Base-by-base conservation (phyloP, 2,113 vertebrate species). In the Asarcornis scutulata region DNA sequence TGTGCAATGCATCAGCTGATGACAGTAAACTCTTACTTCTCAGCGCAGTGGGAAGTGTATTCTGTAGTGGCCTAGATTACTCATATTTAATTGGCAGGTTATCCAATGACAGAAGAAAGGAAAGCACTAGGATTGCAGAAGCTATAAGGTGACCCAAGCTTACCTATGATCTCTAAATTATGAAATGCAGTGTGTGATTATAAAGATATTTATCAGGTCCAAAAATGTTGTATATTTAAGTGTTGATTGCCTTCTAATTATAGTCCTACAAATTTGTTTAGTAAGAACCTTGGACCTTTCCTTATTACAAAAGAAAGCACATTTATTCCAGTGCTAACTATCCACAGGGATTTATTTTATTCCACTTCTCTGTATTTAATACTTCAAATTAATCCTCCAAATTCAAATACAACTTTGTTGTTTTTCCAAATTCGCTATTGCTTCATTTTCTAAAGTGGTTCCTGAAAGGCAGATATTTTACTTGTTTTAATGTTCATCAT, bases 31-130 rank as follows among this genome's bases (percentile, higher is more conserved):
- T 99, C 44, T 97, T 99, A 82, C 98, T 99, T 59, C 98, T 99
- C 95, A 99, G 99, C 44, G 99, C 99, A 0, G 99, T 99, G 87
- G 99, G 99, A 81, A 99, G 98, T 5, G 98, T 99, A 69, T 99
- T 99, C 98, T 99, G 99, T 97, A 99, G 99, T 5, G 99, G 99
- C 83, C 98, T 99, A 96, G 99, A 99, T 97, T 99, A 99, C 69
- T 99, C 99, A 77, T 99, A 99, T 98, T 98, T 99, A 77, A 99
- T 99, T 11, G 99, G 99, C 85, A 99, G 99, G 93, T 97, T 99
- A 96, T 99, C 99, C 95, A 99, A 98, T 32, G 99, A 99, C 98
- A 98, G 99, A 94, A 98, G 99, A 84, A 99, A 99, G 98, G 99
- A 99, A 96, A 99, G 99, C 98, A 98, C 98, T 71, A 98, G 99